phyloP scores from a whole-genome alignment of 2,888 invertebrate genomes.

The Prosapia bicincta region DNA sequence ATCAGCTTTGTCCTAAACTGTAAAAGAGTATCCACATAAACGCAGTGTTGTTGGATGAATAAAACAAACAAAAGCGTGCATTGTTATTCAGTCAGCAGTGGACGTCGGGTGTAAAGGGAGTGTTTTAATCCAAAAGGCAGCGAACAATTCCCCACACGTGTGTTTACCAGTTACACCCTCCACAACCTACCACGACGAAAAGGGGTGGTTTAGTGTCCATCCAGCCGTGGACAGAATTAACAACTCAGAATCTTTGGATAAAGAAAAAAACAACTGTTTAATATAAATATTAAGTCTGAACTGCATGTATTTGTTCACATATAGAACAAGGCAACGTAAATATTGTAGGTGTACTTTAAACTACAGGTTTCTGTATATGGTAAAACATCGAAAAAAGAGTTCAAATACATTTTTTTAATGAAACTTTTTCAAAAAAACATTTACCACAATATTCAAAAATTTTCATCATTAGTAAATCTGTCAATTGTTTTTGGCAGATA shows the following conservation, averaged over 20 bases:
- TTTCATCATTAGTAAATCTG: too few species aligned
- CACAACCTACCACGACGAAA: not conserved
- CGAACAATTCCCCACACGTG: not conserved
- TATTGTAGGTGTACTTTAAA: too few species aligned
- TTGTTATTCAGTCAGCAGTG: not conserved
- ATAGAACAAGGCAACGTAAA: too few species aligned
- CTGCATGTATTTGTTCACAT: too few species aligned
- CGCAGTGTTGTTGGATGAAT: not conserved
- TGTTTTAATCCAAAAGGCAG: not conserved
- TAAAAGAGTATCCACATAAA: not conserved
- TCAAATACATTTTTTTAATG: too few species aligned
- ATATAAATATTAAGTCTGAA: too few species aligned
- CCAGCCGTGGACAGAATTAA: not conserved
- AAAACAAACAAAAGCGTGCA: not conserved
- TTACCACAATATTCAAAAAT: too few species aligned
- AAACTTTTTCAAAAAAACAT: too few species aligned
- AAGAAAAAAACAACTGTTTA: not conserved
- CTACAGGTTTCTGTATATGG: too few species aligned
- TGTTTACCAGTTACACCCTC: not conserved
- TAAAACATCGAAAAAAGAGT: too few species aligned
- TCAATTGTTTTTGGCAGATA: too few species aligned
- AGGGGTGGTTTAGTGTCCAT: not conserved
- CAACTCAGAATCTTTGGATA: not conserved
- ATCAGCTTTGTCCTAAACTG: not conserved
- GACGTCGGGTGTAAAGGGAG: not conserved